Base-by-base conservation (phyloP, 1,140 invertebrate species). In the Sitophilus oryzae region DNA sequence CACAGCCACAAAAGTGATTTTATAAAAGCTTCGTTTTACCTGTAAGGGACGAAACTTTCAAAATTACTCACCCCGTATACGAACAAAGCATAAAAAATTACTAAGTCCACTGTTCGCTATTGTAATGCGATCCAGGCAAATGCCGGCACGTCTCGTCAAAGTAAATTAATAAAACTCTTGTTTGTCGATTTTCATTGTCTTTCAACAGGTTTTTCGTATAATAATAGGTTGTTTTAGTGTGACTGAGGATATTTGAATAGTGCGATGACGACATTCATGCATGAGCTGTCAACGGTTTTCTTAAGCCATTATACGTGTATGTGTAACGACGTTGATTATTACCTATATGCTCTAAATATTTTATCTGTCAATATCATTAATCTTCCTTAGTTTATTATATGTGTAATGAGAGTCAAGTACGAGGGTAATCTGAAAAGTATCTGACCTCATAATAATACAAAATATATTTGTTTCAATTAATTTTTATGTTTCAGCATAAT, bases 61-160 rank as follows among this genome's bases (percentile, higher is more conserved):
- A n/a, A n/a, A n/a, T n/a, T n/a, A n/a, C n/a, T n/a, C n/a, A n/a
- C n/a, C n/a, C n/a, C n/a, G n/a, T n/a, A n/a, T n/a, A n/a, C n/a
- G n/a, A n/a, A n/a, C n/a, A n/a, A n/a, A n/a, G n/a, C n/a, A n/a
- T n/a, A n/a, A n/a, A n/a, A n/a, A n/a, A n/a, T n/a, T n/a, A n/a
- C n/a, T n/a, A n/a, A n/a, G n/a, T n/a, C n/a, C n/a, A n/a, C n/a
- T n/a, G n/a, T n/a, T n/a, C n/a, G n/a, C n/a, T n/a, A n/a, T n/a
- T n/a, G n/a, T 52, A 52, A 22, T 52, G 34, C 30, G 41, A 52
- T 43, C 50, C 50, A 37, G 44, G 23, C 41, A 37, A 35, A 52
- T 52, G 15, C 50, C 50, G 38, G 2, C 50, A 52, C 50, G 50
- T 44, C 42, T 23, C 8, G 50, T 14, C 41, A 43, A 20, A 44